Conservation (phyloP, 1,140 invertebrate species). For the Drosophila pruinosa region DNA sequence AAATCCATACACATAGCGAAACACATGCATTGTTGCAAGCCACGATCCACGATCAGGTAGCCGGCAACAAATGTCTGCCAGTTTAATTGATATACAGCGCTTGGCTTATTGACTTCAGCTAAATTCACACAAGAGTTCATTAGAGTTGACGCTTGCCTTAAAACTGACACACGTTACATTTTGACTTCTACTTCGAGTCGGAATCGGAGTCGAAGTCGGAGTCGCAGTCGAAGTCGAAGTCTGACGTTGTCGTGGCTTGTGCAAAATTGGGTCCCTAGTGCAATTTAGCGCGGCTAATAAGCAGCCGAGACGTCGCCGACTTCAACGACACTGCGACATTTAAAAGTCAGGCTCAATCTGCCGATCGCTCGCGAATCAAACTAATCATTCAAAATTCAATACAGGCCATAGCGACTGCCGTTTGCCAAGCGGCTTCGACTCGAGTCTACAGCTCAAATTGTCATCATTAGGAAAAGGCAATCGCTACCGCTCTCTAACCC, state of each 20-base stretch:
- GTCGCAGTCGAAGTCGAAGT: conserved; percentile 19
- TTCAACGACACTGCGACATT: conserved; percentile 63
- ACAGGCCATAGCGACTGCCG: conserved; percentile 54
- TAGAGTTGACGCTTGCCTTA: conserved; percentile 82
- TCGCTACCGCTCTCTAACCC: conserved; percentile 64
- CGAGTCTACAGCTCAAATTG: conserved; percentile 63
- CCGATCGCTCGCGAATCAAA: conserved; percentile 78
- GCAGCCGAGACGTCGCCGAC: conserved; percentile 73
- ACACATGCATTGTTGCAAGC: background rate
- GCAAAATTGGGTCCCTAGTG: conserved; percentile 79
- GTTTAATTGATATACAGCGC: conserved; percentile 81
- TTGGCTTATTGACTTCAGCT: conserved; percentile 64
- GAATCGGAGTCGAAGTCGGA: background rate
- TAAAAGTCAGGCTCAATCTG: conserved; percentile 79
- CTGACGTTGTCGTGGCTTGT: conserved; percentile 34
- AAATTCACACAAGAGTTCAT: conserved; percentile 82
- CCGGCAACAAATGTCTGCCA: conserved; percentile 49
- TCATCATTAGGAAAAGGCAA: conserved; percentile 82
- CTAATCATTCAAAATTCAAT: conserved; percentile 82
- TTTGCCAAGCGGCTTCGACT: conserved; percentile 14
- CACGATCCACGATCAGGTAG: conserved; percentile 43
- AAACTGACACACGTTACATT: conserved; percentile 82
- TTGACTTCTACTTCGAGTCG: conserved; percentile 16
- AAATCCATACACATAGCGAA: background rate
- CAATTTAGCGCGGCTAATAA: conserved; percentile 80